Base-by-base conservation (phyloP, 2,888 invertebrate genomes). In the Sisyra terminalis region DNA sequence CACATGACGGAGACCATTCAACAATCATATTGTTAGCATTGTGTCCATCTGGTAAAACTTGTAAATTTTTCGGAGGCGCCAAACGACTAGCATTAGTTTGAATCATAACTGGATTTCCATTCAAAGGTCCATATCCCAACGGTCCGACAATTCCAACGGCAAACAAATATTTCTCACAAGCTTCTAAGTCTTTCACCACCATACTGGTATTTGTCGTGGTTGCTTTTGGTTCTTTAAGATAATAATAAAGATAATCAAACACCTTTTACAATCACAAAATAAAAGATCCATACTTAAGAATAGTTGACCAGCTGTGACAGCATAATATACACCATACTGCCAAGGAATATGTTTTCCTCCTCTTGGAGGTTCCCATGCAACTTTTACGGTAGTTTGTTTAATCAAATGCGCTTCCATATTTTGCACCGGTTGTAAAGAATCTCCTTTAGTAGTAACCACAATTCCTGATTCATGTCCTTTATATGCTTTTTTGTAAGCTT, bases 131-230 rank as follows among this genome's bases (percentile, higher is more conserved):
- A n/a, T 66, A 59, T 1, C 83, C 83, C 24, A 65, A 57, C 0
- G 78, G 75, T 1, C 70, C 71, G 9, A 77, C 56, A 2, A 79
- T 58, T 1, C 78, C 81, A 3, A 85, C 76, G 3, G 73, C 70
- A 56, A 87, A 77, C 42, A 77, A 58, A 56, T 87, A 87, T 1
- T 67, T 69, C 54, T 82, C 79, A 50, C 88, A 89, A 1, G 83
- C 72, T 48, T 77, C 71, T 48, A 88, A 57, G 35, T 74, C 65
- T 3, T 67, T 64, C 8, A 87, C 62, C 1, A 69, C 61, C 2
- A 70, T 63, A 8, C 69, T 68, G 2, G 71, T 63, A 42, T 71
- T 66, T 7, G 61, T 59, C 0, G 78, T 78, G 2, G 58, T 53
- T 1, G 63, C 40, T 46, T 64, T 64, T 8, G 67, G 59, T 45